Conservation (phyloP, 2,888 invertebrate species). For the Epiperipatus broadwayi region DNA sequence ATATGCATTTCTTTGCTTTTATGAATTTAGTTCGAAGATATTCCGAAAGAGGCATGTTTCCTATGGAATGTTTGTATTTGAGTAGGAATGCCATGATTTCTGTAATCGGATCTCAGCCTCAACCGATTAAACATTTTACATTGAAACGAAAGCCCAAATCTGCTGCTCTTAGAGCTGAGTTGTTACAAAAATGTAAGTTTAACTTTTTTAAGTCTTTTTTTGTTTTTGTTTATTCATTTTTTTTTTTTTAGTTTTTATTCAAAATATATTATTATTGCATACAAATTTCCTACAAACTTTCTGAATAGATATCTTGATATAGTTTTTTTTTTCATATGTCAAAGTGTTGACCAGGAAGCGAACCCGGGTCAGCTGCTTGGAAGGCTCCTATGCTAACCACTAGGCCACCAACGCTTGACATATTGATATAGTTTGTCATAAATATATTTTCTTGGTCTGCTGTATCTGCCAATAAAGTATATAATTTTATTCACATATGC, state of each 20-base stretch:
- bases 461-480: too few relatives aligned
- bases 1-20: conserved; percentile 28
- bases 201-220: conserved; percentile 4
- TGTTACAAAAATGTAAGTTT: conserved; percentile 54
- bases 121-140: conserved; percentile 73
- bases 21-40: conserved; percentile 9
- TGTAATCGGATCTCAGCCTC: conserved; percentile 46
- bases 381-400: too few relatives aligned
- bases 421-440: too few relatives aligned
- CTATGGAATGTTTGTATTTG: conserved; percentile 84
- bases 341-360: too few relatives aligned
- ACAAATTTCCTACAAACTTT: too few relatives aligned
- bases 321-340: too few relatives aligned
- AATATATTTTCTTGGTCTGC: too few relatives aligned
- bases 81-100: conserved; percentile 77
- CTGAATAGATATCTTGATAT: too few relatives aligned
- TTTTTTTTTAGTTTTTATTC: background rate
- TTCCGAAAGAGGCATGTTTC: conserved; percentile 46
- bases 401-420: too few relatives aligned
- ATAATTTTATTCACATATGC: too few relatives aligned
- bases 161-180: conserved; percentile 64
- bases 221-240: conserved; percentile 9
- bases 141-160: conserved; percentile 86
- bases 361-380: too few relatives aligned
- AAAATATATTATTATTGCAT: background rate